phyloP scores from a whole-genome alignment of 2,888 invertebrate species.

The Serrognathus titanus region DNA sequence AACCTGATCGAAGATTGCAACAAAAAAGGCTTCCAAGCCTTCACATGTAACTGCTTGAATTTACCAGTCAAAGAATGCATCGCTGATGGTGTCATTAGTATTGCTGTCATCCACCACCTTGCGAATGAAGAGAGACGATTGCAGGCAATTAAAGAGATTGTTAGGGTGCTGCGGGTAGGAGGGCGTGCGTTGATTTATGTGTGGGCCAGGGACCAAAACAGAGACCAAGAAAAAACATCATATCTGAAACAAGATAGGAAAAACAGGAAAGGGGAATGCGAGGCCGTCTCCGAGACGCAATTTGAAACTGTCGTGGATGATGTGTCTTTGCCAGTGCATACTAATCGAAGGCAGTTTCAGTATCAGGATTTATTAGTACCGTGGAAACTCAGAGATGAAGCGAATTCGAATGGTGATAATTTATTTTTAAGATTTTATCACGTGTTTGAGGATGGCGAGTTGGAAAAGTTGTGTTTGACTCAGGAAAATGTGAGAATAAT shows the following conservation, averaged over 20 bases:
- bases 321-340: conserved; percentile 72
- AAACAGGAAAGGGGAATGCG: conserved; percentile 45
- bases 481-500: conserved; percentile 56
- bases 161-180: conserved; percentile 65
- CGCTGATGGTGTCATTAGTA: conserved; percentile 84
- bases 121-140: conserved; percentile 74
- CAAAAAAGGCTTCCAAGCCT: conserved; percentile 61
- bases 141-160: conserved; percentile 72
- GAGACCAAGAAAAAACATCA: conserved; percentile 61
- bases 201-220: conserved; percentile 90
- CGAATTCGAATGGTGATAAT: conserved; percentile 46
- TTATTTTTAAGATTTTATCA: conserved; percentile 86
- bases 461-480: conserved; percentile 62
- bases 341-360: conserved; percentile 85
- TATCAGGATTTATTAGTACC: conserved; percentile 92
- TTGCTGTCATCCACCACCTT: conserved; percentile 96
- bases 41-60: conserved; percentile 72
- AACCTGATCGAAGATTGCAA: conserved; percentile 65
- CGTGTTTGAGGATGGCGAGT: conserved; percentile 83
- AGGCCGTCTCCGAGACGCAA: conserved; percentile 34
- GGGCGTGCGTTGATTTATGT: conserved; percentile 88
- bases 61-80: conserved; percentile 65
- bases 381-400: conserved; percentile 73
- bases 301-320: conserved; percentile 29
- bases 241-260: conserved; percentile 65